These are phyloP conservation scores for Machaerirhynchus nigripectus DNA, from an alignment of 2,113 vertebrate genomes.

Conservation along the genomic window DNA sequence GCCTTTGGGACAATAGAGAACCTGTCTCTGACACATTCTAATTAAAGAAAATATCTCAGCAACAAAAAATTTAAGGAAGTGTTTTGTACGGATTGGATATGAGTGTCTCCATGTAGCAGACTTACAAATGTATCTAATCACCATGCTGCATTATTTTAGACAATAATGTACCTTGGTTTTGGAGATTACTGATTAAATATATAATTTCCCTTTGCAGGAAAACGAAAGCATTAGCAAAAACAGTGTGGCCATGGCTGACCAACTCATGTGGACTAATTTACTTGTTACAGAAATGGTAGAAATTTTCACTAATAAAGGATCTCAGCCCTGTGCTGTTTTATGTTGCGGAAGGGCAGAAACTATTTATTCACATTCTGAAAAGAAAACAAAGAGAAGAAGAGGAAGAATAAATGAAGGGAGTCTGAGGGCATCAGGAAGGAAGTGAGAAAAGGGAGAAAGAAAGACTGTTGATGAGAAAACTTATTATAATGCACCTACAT, in stretches of 20 bases:
- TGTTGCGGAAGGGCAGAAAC: neutral
- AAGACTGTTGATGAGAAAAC: neutral
- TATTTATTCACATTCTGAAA: neutral
- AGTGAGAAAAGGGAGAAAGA: neutral
- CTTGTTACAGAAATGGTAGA: neutral
- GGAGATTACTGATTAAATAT: neutral
- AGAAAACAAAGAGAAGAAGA: neutral
- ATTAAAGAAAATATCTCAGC: neutral
- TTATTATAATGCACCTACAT: neutral
- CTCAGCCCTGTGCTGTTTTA: neutral
- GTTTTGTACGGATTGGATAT: neutral
- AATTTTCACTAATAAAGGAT: neutral
- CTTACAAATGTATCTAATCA: neutral
- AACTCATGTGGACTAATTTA: neutral
- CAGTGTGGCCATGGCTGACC: fast-evolving
- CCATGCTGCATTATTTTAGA: neutral
- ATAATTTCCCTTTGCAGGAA: neutral
- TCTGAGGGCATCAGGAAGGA: fast-evolving
- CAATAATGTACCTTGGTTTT: neutral
- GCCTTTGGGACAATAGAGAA: neutral
- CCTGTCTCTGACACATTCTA: neutral
- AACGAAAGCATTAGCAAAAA: fast-evolving
- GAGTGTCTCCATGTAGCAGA: neutral
- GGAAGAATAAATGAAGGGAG: neutral
- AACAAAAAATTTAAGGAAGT: neutral